Evolutionary conservation across 2,113 vertebrate genomes (phyloP).

Genomic region (Nettapus auritus): DNA sequence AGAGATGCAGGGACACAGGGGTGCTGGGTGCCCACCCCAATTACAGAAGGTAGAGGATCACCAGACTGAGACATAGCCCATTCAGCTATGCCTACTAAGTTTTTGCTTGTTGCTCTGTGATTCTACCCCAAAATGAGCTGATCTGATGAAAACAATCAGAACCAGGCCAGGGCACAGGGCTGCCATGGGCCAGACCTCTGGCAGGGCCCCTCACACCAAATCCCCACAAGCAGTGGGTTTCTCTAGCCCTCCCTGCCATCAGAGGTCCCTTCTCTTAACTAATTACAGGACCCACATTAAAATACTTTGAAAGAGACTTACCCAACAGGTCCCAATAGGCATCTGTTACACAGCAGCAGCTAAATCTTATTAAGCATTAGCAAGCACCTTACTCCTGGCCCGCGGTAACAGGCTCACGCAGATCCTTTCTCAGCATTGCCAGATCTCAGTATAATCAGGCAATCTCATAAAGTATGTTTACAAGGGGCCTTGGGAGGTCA

Average conservation of each 20-base stretch:
- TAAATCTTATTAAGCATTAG: constrained; percentile 12
- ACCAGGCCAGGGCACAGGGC: not conserved
- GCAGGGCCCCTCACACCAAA: not conserved
- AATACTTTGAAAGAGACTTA: not conserved
- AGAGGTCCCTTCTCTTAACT: not conserved
- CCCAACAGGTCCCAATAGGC: not conserved
- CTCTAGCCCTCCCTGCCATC: not conserved
- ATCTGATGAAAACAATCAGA: not conserved
- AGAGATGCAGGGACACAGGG: not conserved
- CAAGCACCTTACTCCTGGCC: not conserved
- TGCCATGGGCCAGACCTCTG: not conserved
- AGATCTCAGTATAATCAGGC: not conserved
- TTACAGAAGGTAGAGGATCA: not conserved
- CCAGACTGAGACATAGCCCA: not conserved
- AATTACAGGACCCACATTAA: not conserved
- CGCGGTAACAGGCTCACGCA: not conserved
- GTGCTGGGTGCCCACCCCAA: accelerated
- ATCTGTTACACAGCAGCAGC: constrained; percentile 7
- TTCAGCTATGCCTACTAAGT: accelerated
- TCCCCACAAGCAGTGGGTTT: not conserved
- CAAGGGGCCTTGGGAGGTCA: constrained; percentile 2
- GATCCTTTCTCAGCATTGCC: not conserved
- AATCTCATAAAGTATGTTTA: constrained; percentile 21
- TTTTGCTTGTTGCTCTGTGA: not conserved
- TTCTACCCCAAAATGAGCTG: not conserved